Percentiles rank a stretch among this genome's conserved stretches.
Conservation (phyloP, 1,140 invertebrate genomes). For the Agrilus planipennis region DNA sequence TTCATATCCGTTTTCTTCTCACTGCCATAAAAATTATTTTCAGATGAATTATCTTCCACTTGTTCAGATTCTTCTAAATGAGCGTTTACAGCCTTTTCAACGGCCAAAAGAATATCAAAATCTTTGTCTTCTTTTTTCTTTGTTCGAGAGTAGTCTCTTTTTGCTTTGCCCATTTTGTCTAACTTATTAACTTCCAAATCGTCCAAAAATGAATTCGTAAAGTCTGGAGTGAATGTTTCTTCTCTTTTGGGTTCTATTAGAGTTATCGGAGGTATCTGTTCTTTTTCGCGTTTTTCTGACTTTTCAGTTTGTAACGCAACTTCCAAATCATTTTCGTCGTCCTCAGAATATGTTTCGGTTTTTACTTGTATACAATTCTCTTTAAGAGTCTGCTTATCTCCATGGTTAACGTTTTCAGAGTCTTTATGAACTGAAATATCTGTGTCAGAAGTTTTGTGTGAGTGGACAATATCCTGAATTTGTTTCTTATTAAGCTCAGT, state of each 20-base stretch:
- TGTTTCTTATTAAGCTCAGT: slow-evolving; percentile 29
- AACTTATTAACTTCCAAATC: slow-evolving; percentile 43
- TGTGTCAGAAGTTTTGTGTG: neutral
- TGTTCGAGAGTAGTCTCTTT: slow-evolving; percentile 33
- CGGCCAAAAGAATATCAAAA: slow-evolving; percentile 30
- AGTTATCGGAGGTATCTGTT: slow-evolving; percentile 16
- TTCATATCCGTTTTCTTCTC: slow-evolving; percentile 22
- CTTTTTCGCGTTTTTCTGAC: neutral
- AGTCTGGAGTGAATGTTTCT: slow-evolving; percentile 20
- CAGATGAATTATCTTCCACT: slow-evolving; percentile 26
- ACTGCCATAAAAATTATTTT: slow-evolving; percentile 20
- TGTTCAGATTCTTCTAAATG: slow-evolving; percentile 28
- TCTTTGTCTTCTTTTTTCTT: slow-evolving; percentile 35
- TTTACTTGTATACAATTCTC: no score
- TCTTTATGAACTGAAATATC: neutral
- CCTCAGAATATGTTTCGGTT: slow-evolving; percentile 13
- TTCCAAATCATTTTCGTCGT: slow-evolving; percentile 15
- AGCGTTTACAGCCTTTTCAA: slow-evolving; percentile 27
- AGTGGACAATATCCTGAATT: slow-evolving; percentile 25
- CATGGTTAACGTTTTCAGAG: neutral
- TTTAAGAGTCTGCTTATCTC: slow-evolving; percentile 1
- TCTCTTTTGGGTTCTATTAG: neutral
- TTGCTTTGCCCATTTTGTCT: slow-evolving; percentile 35
- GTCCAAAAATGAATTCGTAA: slow-evolving; percentile 32
- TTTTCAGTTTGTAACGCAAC: slow-evolving; percentile 13